Conservation (phyloP, 2,888 invertebrate genomes). For the Morpho helenor region DNA sequence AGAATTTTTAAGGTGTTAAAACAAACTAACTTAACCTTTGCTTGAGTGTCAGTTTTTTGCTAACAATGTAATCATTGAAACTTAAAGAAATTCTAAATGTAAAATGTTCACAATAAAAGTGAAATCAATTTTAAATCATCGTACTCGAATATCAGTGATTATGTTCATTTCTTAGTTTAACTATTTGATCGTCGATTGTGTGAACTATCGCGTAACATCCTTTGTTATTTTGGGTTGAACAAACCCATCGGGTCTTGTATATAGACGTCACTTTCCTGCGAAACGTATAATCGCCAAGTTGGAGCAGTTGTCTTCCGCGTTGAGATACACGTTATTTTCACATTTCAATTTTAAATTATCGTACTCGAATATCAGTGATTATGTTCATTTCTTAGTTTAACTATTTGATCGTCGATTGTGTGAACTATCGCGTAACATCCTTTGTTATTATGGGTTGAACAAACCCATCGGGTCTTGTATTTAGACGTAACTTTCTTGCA, state of each 20-base stretch:
- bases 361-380: slow-evolving; percentile 10
- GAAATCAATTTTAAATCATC: no score
- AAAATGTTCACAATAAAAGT: no score
- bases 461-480: slow-evolving; percentile 35
- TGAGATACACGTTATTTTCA: no score
- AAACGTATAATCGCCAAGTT: slow-evolving; percentile 33
- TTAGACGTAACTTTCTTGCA: slow-evolving; percentile 22
- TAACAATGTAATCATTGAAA: no score
- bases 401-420: slow-evolving; percentile 33
- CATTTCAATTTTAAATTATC: no score
- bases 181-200: slow-evolving; percentile 33
- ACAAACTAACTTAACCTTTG: no score
- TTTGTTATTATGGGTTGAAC: slow-evolving; percentile 37
- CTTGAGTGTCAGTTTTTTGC: no score
- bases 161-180: slow-evolving; percentile 34
- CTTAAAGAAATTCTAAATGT: no score
- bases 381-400: slow-evolving; percentile 34
- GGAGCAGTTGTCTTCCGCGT: slow-evolving; percentile 21
- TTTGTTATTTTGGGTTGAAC: slow-evolving; percentile 37
- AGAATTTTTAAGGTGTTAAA: no score
- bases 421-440: slow-evolving; percentile 32
- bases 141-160: slow-evolving; percentile 10
- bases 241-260: slow-evolving; percentile 35
- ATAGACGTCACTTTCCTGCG: slow-evolving; percentile 22
- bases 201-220: slow-evolving; percentile 32